phyloP scores from a whole-genome alignment of 2,113 vertebrate species.

The Orientallactaga bullata region DNA sequence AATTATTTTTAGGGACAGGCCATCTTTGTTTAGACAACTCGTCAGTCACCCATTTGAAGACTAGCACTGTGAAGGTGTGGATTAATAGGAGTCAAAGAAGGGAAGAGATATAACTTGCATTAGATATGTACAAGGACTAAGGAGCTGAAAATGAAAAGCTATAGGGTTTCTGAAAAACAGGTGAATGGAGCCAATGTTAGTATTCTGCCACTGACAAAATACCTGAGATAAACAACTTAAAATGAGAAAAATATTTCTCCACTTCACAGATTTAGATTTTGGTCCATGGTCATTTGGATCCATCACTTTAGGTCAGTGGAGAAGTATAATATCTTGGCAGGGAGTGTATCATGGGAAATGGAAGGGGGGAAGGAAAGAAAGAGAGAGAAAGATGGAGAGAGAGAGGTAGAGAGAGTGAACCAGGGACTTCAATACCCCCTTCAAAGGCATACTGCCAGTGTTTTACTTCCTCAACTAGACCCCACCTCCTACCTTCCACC shows the following conservation, averaged over 20 bases:
- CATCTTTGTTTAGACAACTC: neutral
- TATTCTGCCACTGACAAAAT: neutral
- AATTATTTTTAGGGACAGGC: neutral
- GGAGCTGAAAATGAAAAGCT: neutral
- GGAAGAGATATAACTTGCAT: neutral
- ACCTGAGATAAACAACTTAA: neutral
- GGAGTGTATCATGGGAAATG: too few relatives aligned
- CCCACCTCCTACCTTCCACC: neutral
- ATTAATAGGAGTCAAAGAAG: neutral
- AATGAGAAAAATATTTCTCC: neutral
- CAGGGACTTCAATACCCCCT: too few relatives aligned
- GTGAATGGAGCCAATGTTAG: neutral
- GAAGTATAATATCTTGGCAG: neutral
- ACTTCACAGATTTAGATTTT: neutral
- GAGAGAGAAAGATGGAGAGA: neutral
- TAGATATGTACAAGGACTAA: neutral
- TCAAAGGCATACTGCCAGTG: neutral
- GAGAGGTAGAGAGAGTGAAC: neutral
- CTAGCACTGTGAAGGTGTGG: neutral
- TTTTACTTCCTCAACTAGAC: too few relatives aligned
- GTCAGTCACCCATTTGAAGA: neutral
- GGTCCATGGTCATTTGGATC: neutral
- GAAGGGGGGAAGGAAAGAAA: neutral
- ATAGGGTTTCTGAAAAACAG: constrained; percentile 28
- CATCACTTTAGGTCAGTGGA: neutral